Evolutionary conservation across 2,797 vertebrate species (phyloP).

Genomic region (Acropternis orthonyx): DNA sequence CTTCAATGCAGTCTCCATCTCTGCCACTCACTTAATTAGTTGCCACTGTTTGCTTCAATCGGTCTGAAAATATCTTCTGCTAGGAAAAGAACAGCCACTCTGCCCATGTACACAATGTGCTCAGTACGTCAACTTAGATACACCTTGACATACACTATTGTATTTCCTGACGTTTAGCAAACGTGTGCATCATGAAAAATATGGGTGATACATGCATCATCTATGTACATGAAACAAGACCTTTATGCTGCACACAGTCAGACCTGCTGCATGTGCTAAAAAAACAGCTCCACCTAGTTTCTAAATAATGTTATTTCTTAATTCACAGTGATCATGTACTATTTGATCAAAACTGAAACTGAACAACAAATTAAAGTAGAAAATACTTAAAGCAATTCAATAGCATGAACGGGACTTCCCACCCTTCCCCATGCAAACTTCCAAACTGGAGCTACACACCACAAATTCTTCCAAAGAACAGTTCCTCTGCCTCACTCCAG

Average conservation of each 20-base stretch:
- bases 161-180: not conserved
- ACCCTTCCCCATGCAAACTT: not conserved
- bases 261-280: not conserved
- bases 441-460: not conserved
- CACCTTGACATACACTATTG: not conserved
- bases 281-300: not conserved
- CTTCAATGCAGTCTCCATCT: not conserved
- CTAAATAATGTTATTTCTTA: not conserved
- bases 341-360: not conserved
- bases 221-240: not conserved
- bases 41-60: not conserved
- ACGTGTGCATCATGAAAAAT: not conserved
- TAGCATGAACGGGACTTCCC: not conserved
- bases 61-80: not conserved
- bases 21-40: not conserved
- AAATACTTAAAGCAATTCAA: not conserved
- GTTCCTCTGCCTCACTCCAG: not conserved
- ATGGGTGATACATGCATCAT: not conserved
- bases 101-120: not conserved
- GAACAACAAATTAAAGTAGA: not conserved
- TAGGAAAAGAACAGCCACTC: not conserved
- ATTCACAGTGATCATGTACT: not conserved
- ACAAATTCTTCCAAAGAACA: not conserved
- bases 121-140: not conserved
- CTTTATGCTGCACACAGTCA: not conserved